Conservation (phyloP, 2,888 invertebrate genomes). For the Cremastinae sp. region DNA sequence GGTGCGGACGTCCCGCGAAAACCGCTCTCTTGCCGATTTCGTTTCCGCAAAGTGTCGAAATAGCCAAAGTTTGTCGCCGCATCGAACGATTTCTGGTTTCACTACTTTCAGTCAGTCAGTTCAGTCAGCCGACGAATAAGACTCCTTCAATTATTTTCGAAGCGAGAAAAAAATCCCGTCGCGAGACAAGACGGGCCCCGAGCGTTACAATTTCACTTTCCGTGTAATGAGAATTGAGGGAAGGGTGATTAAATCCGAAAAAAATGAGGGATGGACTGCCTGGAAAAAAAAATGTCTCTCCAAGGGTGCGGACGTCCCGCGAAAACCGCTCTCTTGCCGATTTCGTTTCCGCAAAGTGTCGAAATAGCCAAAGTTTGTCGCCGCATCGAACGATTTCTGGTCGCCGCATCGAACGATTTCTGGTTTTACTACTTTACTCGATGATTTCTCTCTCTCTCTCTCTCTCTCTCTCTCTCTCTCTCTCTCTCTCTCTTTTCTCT, state of each 20-base stretch:
- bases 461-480: constrained; percentile 12
- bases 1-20: neutral
- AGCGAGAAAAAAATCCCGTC: too few species aligned
- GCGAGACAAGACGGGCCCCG: too few species aligned
- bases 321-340: neutral
- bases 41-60: constrained; percentile 48
- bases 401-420: too few species aligned
- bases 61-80: constrained; percentile 57
- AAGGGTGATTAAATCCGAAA: too few species aligned
- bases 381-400: constrained; percentile 44
- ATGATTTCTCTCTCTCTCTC: constrained; percentile 16
- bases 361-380: constrained; percentile 58
- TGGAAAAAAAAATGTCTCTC: too few species aligned
- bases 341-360: constrained; percentile 41
- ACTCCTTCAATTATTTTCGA: too few species aligned
- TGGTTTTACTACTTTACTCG: constrained; percentile 51
- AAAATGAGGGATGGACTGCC: too few species aligned
- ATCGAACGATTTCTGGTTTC: constrained; percentile 52
- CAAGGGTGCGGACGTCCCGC: neutral
- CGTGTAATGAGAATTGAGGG: too few species aligned
- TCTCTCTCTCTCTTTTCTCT: constrained; percentile 15
- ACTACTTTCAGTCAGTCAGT: too few species aligned
- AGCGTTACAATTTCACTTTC: too few species aligned
- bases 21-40: neutral
- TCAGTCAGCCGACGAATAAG: too few species aligned